These are phyloP conservation scores for Eupithecia insigniata DNA, from an alignment of 2,888 invertebrate species.

Conservation along the genomic window DNA sequence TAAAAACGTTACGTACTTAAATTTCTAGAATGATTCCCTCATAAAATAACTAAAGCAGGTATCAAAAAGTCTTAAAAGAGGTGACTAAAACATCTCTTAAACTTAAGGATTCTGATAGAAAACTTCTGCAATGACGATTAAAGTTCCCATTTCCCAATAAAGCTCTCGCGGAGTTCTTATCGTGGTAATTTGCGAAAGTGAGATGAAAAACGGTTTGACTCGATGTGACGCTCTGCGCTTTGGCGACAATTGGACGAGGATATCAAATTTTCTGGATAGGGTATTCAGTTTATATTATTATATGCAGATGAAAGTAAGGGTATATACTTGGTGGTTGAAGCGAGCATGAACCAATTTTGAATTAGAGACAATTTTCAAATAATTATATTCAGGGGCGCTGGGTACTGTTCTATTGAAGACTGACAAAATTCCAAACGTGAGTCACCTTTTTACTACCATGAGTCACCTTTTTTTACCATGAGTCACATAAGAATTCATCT, in stretches of 20 bases:
- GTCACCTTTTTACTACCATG: no score
- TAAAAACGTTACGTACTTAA: no score
- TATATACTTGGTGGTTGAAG: neutral
- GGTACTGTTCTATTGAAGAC: neutral
- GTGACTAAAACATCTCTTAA: conserved; percentile 1
- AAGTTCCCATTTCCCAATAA: conserved; percentile 36
- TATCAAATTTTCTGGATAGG: conserved; percentile 6
- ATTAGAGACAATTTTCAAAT: neutral
- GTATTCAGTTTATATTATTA: neutral
- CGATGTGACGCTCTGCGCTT: conserved; percentile 10
- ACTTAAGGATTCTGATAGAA: conserved; percentile 31
- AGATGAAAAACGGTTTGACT: conserved; percentile 42
- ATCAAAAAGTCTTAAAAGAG: conserved; percentile 6
- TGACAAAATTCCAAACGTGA: neutral
- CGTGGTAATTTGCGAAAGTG: conserved; percentile 42
- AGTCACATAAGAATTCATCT: neutral
- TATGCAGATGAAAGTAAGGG: neutral
- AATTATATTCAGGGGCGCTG: neutral
- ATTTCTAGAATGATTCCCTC: neutral
- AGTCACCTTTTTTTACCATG: neutral
- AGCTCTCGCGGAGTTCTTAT: conserved; percentile 38
- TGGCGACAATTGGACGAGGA: conserved; percentile 23
- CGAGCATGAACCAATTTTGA: neutral
- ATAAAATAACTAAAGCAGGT: conserved; percentile 4
- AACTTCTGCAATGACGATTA: conserved; percentile 42